These are phyloP conservation scores for Aporophyla nigra DNA, from an alignment of 2,888 invertebrate genomes.

Conservation along the genomic window DNA sequence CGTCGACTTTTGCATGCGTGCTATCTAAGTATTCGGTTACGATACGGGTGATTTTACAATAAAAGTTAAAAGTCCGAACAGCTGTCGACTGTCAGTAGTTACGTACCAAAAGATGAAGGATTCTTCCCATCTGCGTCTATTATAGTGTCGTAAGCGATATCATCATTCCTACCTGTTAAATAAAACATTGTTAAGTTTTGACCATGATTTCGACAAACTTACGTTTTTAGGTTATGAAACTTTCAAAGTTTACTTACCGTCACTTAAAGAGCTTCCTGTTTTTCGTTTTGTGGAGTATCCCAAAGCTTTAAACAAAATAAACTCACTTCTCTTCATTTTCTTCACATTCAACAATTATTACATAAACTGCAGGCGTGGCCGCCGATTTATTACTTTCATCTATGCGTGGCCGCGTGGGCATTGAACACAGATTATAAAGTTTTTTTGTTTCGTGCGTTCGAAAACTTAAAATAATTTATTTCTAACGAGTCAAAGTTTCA, in stretches of 20 bases:
- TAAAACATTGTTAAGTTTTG: not conserved
- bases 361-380: too few species aligned
- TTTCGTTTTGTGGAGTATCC: conserved; percentile 8
- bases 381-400: too few species aligned
- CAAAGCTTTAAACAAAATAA: conserved; percentile 6
- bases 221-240: conserved; percentile 8
- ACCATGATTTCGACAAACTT: not conserved
- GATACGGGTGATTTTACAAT: not conserved
- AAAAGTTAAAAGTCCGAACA: not conserved
- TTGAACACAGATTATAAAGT: conserved; percentile 11
- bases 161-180: conserved; percentile 4
- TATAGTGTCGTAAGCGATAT: not conserved
- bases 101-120: conserved; percentile 4
- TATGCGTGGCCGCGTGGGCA: too few species aligned
- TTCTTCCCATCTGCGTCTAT: not conserved
- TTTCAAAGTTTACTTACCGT: conserved; percentile 6
- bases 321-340: conserved; percentile 2
- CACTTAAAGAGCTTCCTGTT: conserved; percentile 3
- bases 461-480: not conserved
- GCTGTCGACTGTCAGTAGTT: not conserved
- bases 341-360: too few species aligned
- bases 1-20: not conserved
- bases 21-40: too few species aligned
- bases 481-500: conserved; percentile 3
- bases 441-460: conserved; percentile 5